Conservation (phyloP, 2,113 vertebrate genomes). For the Phoenicopterus ruber region DNA sequence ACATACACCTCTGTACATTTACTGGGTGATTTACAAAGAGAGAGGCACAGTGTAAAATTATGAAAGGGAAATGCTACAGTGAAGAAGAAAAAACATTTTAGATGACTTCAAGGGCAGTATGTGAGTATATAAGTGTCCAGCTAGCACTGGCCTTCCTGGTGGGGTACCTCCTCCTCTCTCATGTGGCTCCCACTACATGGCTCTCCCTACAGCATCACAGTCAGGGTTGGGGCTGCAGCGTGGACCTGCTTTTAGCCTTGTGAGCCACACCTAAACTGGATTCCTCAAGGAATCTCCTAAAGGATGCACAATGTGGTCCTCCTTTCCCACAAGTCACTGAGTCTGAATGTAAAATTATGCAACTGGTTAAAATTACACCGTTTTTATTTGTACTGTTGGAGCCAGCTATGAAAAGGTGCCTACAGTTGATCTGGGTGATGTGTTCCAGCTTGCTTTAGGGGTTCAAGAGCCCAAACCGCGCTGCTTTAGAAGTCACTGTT, state of each 20-base stretch:
- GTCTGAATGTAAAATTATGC: not conserved
- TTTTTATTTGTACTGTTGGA: not conserved
- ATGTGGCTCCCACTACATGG: not conserved
- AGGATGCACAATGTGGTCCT: not conserved
- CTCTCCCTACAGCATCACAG: not conserved
- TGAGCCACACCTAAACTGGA: not conserved
- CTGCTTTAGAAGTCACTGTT: not conserved
- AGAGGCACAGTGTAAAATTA: not conserved
- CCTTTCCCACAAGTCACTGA: not conserved
- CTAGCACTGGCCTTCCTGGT: not conserved
- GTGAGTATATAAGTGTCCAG: not conserved
- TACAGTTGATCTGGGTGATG: not conserved
- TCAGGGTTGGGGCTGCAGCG: not conserved
- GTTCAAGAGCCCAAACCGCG: not conserved
- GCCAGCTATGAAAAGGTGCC: not conserved
- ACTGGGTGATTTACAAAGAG: not conserved
- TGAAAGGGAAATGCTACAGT: not conserved
- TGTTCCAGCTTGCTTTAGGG: not conserved
- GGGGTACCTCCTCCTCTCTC: not conserved
- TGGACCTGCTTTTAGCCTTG: not conserved
- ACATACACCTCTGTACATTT: not conserved
- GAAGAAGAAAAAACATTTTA: not conserved
- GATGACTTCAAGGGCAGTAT: not conserved
- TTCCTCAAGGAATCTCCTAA: not conserved
- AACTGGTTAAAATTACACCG: not conserved